A percentile compares a stretch with the other conserved stretches of the same genome.
These are phyloP conservation scores for Esox lucius DNA, from an alignment of 2,797 vertebrate species.

Conservation along the genomic window DNA sequence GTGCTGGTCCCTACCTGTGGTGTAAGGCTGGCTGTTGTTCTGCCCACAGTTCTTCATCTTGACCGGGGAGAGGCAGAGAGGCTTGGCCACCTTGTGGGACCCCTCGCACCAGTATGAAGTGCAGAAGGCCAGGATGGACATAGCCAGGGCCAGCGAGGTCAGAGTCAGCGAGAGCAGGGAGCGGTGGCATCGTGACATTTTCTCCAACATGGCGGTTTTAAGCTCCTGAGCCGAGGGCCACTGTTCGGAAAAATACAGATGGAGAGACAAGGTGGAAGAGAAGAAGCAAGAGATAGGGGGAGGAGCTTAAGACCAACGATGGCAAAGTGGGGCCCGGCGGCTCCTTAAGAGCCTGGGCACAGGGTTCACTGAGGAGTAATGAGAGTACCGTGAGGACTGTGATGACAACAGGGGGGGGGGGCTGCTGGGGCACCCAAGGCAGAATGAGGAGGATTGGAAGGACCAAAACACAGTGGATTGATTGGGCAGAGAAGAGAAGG, in stretches of 20 bases:
- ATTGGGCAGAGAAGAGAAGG: neutral
- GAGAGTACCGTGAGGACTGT: neutral
- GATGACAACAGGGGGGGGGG: neutral
- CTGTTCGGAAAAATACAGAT: neutral
- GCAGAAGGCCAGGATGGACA: constrained; percentile 75
- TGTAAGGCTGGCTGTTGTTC: constrained; percentile 71
- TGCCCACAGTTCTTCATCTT: constrained; percentile 77
- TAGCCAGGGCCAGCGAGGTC: constrained; percentile 72
- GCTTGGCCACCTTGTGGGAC: constrained; percentile 80
- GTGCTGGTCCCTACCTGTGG: constrained; percentile 60
- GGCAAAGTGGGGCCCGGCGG: constrained; percentile 17
- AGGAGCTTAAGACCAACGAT: neutral
- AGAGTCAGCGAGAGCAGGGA: constrained; percentile 73
- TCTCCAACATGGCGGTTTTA: constrained; percentile 60
- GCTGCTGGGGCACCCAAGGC: neutral
- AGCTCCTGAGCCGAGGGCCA: neutral
- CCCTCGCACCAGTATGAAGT: constrained; percentile 81
- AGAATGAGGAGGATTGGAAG: neutral
- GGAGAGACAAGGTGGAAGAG: neutral
- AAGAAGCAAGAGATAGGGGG: neutral
- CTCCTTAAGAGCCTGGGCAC: neutral
- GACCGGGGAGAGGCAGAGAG: constrained; percentile 76
- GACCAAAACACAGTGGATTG: neutral
- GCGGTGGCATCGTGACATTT: constrained; percentile 70
- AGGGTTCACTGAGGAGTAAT: neutral